phyloP scores from a whole-genome alignment of 1,140 invertebrate species.

The Trissolcus basalis region DNA sequence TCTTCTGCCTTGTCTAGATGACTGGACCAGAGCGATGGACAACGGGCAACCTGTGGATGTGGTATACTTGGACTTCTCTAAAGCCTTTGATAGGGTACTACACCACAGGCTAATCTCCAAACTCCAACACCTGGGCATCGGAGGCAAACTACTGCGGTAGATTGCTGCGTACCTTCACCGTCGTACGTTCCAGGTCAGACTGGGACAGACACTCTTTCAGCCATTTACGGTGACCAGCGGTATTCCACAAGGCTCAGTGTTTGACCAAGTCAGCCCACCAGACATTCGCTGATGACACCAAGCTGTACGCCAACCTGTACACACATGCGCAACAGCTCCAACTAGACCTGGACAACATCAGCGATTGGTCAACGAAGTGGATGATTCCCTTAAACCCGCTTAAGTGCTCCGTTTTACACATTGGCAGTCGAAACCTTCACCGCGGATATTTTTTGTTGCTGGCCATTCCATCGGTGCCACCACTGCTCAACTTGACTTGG shows the following conservation, averaged over 20 bases:
- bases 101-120: background rate
- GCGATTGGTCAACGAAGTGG: too few species aligned
- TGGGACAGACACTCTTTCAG: background rate
- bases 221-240: background rate
- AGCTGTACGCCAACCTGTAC: too few species aligned
- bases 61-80: constrained; percentile 1
- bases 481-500: too few species aligned
- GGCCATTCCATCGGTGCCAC: too few species aligned
- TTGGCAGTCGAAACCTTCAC: too few species aligned
- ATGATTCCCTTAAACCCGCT: too few species aligned
- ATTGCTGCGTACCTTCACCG: background rate
- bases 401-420: too few species aligned
- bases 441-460: too few species aligned
- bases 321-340: too few species aligned
- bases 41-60: background rate
- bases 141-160: constrained; percentile 2
- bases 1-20: background rate
- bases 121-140: background rate
- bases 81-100: too few species aligned
- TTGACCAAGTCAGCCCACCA: background rate
- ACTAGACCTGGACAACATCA: too few species aligned
- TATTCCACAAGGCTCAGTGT: background rate
- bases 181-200: background rate
- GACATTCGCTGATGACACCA: too few species aligned
- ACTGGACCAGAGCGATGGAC: background rate